A percentile compares a stretch with the other conserved stretches of the same genome.
Evolutionary conservation across 2,888 invertebrate species (phyloP).

Genomic region (Tribolium freemani): DNA sequence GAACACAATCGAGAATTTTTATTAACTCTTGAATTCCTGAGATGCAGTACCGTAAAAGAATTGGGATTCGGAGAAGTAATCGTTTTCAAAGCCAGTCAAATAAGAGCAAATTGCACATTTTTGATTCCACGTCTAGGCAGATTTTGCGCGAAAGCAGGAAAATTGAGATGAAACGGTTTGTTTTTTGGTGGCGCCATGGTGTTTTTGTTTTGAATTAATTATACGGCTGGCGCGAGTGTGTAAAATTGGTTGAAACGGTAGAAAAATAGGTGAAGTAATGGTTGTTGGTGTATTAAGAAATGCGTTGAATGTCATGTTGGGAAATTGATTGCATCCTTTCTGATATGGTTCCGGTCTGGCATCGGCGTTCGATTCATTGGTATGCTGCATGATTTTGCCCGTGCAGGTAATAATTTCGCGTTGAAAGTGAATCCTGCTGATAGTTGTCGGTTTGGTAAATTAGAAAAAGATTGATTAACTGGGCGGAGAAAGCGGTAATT

Average conservation of each 20-base stretch:
- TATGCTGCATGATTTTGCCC: neutral
- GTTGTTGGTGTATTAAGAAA: neutral
- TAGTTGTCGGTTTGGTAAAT: conserved; percentile 4
- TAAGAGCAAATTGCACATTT: neutral
- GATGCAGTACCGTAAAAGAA: conserved; percentile 22
- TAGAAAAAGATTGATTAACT: conserved; percentile 24
- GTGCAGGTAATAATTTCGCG: neutral
- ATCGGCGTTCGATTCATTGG: conserved; percentile 4
- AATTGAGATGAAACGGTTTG: conserved; percentile 8
- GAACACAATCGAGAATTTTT: conserved; percentile 23
- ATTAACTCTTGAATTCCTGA: conserved; percentile 25
- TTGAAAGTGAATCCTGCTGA: conserved; percentile 24
- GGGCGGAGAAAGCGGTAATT: conserved; percentile 18
- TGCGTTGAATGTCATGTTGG: neutral
- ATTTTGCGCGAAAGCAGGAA: neutral
- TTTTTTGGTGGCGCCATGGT: conserved; percentile 13
- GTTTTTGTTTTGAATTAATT: conserved; percentile 26
- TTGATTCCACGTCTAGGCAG: too few relatives aligned
- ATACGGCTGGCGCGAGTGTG: conserved; percentile 20
- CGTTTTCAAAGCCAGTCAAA: neutral
- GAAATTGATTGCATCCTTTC: conserved; percentile 24
- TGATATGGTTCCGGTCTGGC: conserved; percentile 17
- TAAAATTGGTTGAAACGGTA: conserved; percentile 24
- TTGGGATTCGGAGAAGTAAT: conserved; percentile 17
- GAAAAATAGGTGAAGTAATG: conserved; percentile 1